Percentiles rank a stretch among this genome's conserved stretches.
These are phyloP conservation scores for Harpegnathos saltator DNA, from an alignment of 1,140 invertebrate genomes.

Conservation along the genomic window DNA sequence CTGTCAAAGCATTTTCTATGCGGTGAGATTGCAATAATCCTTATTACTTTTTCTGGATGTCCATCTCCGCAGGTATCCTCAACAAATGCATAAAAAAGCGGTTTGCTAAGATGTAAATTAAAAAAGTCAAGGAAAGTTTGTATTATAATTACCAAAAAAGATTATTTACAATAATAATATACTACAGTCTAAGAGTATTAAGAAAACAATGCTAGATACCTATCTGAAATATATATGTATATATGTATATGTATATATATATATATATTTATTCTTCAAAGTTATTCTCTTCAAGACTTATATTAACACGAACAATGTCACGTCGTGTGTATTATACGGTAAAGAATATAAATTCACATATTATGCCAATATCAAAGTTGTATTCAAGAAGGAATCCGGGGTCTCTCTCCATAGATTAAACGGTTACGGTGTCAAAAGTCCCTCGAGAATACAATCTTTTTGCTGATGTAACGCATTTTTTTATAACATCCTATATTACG, in stretches of 20 bases:
- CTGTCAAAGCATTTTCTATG: conserved; percentile 60
- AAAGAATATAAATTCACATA: conserved; percentile 13
- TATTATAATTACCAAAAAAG: conserved; percentile 62
- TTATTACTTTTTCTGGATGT: conserved; percentile 48
- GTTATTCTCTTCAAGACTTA: conserved; percentile 9
- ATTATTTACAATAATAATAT: conserved; percentile 74
- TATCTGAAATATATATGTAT: conserved; percentile 57
- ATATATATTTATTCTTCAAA: conserved; percentile 13
- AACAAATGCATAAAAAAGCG: conserved; percentile 64
- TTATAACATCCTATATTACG: conserved; percentile 16
- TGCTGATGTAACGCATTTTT: conserved; percentile 5
- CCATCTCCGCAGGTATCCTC: conserved; percentile 57
- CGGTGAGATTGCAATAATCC: conserved; percentile 42
- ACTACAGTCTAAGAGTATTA: conserved; percentile 81
- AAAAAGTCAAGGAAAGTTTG: conserved; percentile 57
- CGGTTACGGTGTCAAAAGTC: background rate
- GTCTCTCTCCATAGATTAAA: background rate
- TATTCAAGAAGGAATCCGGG: conserved; percentile 19
- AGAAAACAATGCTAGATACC: conserved; percentile 78
- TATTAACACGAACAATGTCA: background rate
- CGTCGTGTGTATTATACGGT: background rate
- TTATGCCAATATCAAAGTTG: conserved; percentile 27
- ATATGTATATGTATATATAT: no score
- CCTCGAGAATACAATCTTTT: conserved; percentile 45
- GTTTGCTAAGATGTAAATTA: conserved; percentile 64